Conservation (phyloP, 2,888 invertebrate genomes). For the Choreutis nemorana region DNA sequence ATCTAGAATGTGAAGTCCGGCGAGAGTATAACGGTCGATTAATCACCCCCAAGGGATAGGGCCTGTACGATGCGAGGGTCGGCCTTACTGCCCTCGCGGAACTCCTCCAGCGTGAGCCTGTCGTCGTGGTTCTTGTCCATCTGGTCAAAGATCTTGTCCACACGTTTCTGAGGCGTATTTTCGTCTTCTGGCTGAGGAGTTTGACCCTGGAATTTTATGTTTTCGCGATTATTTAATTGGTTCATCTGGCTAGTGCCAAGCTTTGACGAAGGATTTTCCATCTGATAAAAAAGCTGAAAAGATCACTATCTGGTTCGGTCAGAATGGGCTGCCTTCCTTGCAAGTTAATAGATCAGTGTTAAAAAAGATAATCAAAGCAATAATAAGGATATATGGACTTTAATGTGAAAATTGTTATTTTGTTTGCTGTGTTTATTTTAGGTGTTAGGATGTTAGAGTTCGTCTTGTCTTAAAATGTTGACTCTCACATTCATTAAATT, state of each 20-base stretch:
- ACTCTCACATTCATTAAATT: no score
- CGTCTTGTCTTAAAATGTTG: no score
- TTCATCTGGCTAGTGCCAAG: background rate
- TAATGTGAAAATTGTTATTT: no score
- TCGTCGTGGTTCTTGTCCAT: constrained; percentile 99
- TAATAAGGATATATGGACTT: no score
- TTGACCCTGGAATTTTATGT: constrained; percentile 89
- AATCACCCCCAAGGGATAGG: constrained; percentile 83
- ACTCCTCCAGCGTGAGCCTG: constrained; percentile 93
- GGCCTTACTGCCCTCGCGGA: constrained; percentile 97
- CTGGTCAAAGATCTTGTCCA: constrained; percentile 98
- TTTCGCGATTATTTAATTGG: background rate
- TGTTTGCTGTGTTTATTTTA: no score
- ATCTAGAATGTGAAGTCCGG: constrained; percentile 60
- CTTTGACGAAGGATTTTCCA: no score
- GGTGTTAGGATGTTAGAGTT: no score
- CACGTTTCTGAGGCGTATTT: constrained; percentile 93
- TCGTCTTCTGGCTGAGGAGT: constrained; percentile 89
- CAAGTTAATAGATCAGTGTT: no score
- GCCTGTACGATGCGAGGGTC: constrained; percentile 99
- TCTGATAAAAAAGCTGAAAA: no score
- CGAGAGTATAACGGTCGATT: constrained; percentile 63
- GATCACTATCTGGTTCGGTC: no score
- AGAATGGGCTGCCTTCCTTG: no score
- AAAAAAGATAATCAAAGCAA: no score